Base-by-base conservation (phyloP, 2,888 invertebrate genomes). In the Autographa pulchrina region DNA sequence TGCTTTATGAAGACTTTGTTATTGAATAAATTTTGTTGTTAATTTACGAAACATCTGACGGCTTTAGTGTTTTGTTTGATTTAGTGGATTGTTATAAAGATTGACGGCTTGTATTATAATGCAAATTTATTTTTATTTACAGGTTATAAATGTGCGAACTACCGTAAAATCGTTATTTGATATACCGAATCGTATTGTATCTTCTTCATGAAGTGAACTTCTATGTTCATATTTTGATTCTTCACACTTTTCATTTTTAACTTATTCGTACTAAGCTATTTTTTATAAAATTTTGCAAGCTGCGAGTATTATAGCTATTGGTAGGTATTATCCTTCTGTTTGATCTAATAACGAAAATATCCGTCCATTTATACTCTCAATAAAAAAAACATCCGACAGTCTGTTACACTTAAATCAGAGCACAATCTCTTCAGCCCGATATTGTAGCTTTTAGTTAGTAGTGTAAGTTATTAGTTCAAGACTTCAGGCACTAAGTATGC, bases 381-480 rank as follows among this genome's bases (percentile, higher is more conserved):
- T 16, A 43, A 43, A 43, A 6, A 43, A 16, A 14, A 0, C 5
- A 14, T 0, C 5, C 14, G 0, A 16, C 14, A 43, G 1, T 0
- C 3, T 3, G 0, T 14, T 16, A 3, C 43, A 63, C 32, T 2
- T 69, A 65, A 69, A 63, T 78, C 62, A 66, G 68, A 74, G 25
- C 52, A 9, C 1, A 43, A 60, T 63, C 69, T 48, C 61, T 61
- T 79, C 52, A 52, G 18, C 43, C 35, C 25, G 20, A 5, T 13
- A 64, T 66, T 72, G 63, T 65, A 75, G 35, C 38, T 56, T 13
- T 11, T 68, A 68, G 58, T 72, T 80, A 79, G 75, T 62, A 65
- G 41, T 63, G 4, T 56, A 56, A 56, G 54, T 56, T 56, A 56
- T 56, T 56, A 56, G 54, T 25, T 11, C 54, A 56, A 5, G 54